Base-by-base conservation (phyloP, 1,140 invertebrate genomes). In the Caenorhabditis brenneri region DNA sequence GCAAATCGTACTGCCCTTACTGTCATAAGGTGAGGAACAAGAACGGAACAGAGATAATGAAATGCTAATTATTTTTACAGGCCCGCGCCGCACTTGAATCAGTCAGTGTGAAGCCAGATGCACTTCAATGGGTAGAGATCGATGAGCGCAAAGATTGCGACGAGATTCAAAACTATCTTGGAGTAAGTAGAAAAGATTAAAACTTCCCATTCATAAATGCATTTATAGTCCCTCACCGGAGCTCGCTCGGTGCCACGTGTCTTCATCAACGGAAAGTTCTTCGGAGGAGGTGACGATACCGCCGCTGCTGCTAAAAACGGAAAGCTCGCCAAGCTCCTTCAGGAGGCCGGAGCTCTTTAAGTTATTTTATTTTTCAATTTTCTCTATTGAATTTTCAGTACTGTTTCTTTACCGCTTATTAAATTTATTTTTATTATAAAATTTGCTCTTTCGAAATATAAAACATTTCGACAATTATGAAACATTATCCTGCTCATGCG, bases 281-380 rank as follows among this genome's bases (percentile, higher is more conserved):
- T 97, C 83, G 96, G 96, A n/a, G 96, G 96, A 79, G 96, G 96
- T 10, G 93, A 93, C 42, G 96, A 97, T 91, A 94, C 96, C 0
- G 94, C 78, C 0, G 85, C 86, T 15, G 86, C 58, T 10, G 74
- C 82, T 7, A 85, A 84, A 46, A 86, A 85, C 80, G 86, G 86
- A 49, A 80, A 81, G 22, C 84, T 85, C 16, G 46, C 80, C 27
- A n/a, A 36, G n/a, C 42, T 81, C 12, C 84, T 85, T 10, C n/a
- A 55, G n/a, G 65, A 69, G 6, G 80, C 79, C 12, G 84, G 84
- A 48, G 84, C 84, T 22, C 15, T 85, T 2, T 83, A 46, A 60
- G 9, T 46, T 36, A 16, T 22, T 36, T 6, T 4, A 22, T 51
- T n/a, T n/a, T n/a, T n/a, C n/a, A n/a, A n/a, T n/a, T n/a, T n/a